A percentile compares a stretch with the other conserved stretches of the same genome.
phyloP scores from a whole-genome alignment of 2,113 vertebrate genomes.

The Melozone crissalis region DNA sequence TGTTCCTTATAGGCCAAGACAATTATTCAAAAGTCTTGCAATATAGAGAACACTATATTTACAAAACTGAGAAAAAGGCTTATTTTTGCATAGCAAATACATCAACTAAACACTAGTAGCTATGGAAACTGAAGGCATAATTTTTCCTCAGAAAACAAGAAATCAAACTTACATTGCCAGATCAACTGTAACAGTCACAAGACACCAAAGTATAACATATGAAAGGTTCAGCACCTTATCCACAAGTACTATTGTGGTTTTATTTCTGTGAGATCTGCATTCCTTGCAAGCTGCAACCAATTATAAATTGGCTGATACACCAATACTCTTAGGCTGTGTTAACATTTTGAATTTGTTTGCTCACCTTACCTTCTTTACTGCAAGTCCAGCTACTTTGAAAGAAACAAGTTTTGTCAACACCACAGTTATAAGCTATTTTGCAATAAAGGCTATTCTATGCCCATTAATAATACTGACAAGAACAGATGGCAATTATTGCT shows the following conservation, averaged over 20 bases:
- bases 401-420: constrained; percentile 24
- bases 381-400: constrained; percentile 34
- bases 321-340: background rate
- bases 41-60: background rate
- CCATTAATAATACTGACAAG: constrained; percentile 64
- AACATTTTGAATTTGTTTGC: constrained; percentile 44
- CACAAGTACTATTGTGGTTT: background rate
- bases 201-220: background rate
- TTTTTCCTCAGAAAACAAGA: background rate
- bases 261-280: background rate
- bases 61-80: background rate
- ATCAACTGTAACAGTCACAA: background rate
- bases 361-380: constrained; percentile 9
- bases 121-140: background rate
- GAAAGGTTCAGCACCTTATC: background rate
- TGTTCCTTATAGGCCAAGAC: background rate
- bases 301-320: constrained; percentile 41
- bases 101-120: background rate
- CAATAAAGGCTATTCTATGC: constrained; percentile 20
- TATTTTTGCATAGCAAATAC: background rate
- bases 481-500: constrained; percentile 67
- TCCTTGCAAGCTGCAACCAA: background rate
- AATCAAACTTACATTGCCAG: background rate
- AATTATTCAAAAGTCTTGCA: background rate
- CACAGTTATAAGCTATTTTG: constrained; percentile 43